Percentiles rank a stretch among this genome's conserved stretches.
These are phyloP conservation scores for Perca flavescens DNA, from an alignment of 2,113 vertebrate genomes.

Conservation along the genomic window DNA sequence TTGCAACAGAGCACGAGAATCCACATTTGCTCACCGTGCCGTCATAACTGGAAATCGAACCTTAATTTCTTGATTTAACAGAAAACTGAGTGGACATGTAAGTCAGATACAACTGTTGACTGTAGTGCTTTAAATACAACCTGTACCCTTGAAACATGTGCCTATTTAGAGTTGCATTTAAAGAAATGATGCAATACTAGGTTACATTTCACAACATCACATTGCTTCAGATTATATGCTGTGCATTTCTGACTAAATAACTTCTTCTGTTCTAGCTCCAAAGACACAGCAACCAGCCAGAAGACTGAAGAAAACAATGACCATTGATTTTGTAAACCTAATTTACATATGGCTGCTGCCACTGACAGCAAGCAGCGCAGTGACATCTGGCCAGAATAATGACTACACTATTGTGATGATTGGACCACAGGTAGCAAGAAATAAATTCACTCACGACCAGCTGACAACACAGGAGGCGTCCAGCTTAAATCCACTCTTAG, in stretches of 20 bases:
- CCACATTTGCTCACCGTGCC: too few species aligned
- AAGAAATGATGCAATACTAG: constrained; percentile 28
- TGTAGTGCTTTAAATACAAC: not conserved
- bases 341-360: constrained; percentile 56
- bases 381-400: constrained; percentile 8
- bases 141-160: not conserved
- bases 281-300: not conserved
- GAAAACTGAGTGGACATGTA: not conserved
- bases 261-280: constrained; percentile 47
- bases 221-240: constrained; percentile 16
- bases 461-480: not conserved
- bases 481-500: not conserved
- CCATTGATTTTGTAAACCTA: not conserved
- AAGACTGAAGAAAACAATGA: constrained; percentile 43
- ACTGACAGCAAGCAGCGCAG: constrained; percentile 18
- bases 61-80: not conserved
- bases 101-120: not conserved
- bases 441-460: not conserved
- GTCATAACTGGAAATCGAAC: too few species aligned
- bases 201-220: constrained; percentile 25
- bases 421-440: not conserved
- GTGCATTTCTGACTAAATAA: constrained; percentile 18
- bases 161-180: constrained; percentile 2
- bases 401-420: not conserved
- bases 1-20: too few species aligned